Conservation (phyloP, 2,888 invertebrate genomes). For the Hyposoter dolosus region DNA sequence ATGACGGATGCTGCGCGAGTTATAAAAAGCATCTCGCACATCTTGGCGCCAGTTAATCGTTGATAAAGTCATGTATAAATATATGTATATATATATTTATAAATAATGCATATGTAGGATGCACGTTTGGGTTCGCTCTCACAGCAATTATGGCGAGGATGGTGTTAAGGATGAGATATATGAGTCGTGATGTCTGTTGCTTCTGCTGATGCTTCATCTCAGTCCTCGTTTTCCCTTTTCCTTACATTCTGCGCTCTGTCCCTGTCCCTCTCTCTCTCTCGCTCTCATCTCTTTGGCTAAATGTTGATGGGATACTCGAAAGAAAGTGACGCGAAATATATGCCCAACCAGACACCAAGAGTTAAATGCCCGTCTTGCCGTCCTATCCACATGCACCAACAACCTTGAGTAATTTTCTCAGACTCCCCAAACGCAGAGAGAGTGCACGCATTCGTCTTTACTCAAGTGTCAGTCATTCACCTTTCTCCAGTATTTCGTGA, state of each 20-base stretch:
- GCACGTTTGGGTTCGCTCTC: conserved; percentile 52
- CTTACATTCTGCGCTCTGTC: conserved; percentile 30
- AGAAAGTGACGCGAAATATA: conserved; percentile 60
- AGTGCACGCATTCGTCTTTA: not conserved
- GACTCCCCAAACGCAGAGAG: conserved; percentile 12
- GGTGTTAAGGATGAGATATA: conserved; percentile 65
- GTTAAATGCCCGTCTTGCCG: conserved; percentile 40
- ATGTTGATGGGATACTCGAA: conserved; percentile 51
- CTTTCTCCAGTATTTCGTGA: not conserved
- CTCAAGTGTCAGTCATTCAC: conserved; percentile 26
- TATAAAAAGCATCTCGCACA: conserved; percentile 55
- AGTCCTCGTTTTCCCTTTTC: conserved; percentile 41
- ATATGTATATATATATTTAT: conserved; percentile 27
- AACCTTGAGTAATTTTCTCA: conserved; percentile 53
- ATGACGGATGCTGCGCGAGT: conserved; percentile 21
- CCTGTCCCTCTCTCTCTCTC: conserved; percentile 18
- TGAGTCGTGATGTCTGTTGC: conserved; percentile 59
- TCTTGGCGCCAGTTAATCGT: conserved; percentile 67
- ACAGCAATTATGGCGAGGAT: conserved; percentile 66
- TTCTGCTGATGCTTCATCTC: conserved; percentile 39
- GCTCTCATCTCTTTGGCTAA: conserved; percentile 15
- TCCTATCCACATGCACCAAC: conserved; percentile 16
- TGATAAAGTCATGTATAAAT: conserved; percentile 55
- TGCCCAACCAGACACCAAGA: conserved; percentile 42
- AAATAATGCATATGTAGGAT: conserved; percentile 16